A percentile compares a stretch with the other conserved stretches of the same genome.
phyloP scores from a whole-genome alignment of 2,113 vertebrate species.

The Brachypteracias leptosomus region DNA sequence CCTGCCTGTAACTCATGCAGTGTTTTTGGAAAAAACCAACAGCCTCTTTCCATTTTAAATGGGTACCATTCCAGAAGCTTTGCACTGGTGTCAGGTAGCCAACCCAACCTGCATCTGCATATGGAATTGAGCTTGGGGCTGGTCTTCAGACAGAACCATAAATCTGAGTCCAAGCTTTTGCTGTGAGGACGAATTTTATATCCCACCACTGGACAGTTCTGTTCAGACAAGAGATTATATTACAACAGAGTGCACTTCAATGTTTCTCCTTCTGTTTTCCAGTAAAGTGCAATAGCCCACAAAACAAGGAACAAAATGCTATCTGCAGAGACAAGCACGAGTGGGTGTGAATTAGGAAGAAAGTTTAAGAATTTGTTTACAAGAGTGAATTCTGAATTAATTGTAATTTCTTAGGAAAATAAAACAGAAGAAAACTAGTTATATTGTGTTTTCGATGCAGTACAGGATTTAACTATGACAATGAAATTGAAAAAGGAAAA shows the following conservation, averaged over 20 bases:
- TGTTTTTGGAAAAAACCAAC: background rate
- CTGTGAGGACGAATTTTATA: background rate
- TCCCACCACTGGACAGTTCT: background rate
- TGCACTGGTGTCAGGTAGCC: background rate
- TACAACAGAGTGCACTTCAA: background rate
- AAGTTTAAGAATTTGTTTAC: background rate
- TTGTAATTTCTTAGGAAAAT: background rate
- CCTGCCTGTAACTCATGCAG: background rate
- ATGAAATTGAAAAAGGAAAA: background rate
- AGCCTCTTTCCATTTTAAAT: background rate
- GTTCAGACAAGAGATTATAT: background rate
- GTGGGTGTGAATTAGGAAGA: accelerated
- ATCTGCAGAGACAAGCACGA: background rate
- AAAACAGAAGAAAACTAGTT: background rate
- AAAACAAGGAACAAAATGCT: background rate
- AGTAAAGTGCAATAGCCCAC: background rate
- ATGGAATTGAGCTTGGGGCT: background rate
- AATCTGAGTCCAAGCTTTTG: background rate
- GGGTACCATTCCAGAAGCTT: background rate
- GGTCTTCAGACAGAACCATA: background rate
- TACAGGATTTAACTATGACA: background rate
- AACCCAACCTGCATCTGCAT: background rate
- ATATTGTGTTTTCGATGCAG: background rate
- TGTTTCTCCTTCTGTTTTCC: background rate
- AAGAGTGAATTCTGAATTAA: background rate